A percentile compares a stretch with the other conserved stretches of the same genome.
Evolutionary conservation across 2,888 invertebrate species (phyloP).

Genomic region (Rhamphomyia laevipes): DNA sequence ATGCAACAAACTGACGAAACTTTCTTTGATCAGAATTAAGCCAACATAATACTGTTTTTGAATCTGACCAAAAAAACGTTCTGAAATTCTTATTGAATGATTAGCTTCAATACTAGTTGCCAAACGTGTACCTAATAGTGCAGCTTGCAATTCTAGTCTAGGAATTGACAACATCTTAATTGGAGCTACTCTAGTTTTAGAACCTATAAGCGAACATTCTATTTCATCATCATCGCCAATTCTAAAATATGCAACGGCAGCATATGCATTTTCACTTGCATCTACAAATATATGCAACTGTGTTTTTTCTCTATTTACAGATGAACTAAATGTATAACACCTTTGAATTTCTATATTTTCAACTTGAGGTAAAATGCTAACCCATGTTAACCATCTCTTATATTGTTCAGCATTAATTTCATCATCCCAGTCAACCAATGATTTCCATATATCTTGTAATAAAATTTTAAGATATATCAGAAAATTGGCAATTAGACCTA

Average conservation of each 20-base stretch:
- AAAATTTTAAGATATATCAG: constrained; percentile 17
- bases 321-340: constrained; percentile 10
- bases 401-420: constrained; percentile 5
- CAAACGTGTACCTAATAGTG: constrained; percentile 2
- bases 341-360: constrained; percentile 6
- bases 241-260: constrained; percentile 3
- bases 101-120: too few species aligned
- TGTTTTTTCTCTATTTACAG: constrained; percentile 3
- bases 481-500: constrained; percentile 19
- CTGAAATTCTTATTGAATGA: too few species aligned
- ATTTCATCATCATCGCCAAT: not conserved
- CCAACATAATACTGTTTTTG: too few species aligned
- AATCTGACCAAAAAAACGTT: too few species aligned
- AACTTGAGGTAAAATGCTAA: constrained; percentile 10
- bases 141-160: constrained; percentile 5
- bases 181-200: constrained; percentile 3
- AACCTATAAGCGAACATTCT: constrained; percentile 4
- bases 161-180: constrained; percentile 1
- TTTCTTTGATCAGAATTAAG: too few species aligned
- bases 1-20: too few species aligned
- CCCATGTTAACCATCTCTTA: constrained; percentile 16
- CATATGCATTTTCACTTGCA: too few species aligned
- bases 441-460: constrained; percentile 17
- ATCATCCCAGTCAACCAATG: constrained; percentile 4
- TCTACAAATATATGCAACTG: not conserved